phyloP scores from a whole-genome alignment of 2,888 invertebrate genomes.

The Polia nebulosa region DNA sequence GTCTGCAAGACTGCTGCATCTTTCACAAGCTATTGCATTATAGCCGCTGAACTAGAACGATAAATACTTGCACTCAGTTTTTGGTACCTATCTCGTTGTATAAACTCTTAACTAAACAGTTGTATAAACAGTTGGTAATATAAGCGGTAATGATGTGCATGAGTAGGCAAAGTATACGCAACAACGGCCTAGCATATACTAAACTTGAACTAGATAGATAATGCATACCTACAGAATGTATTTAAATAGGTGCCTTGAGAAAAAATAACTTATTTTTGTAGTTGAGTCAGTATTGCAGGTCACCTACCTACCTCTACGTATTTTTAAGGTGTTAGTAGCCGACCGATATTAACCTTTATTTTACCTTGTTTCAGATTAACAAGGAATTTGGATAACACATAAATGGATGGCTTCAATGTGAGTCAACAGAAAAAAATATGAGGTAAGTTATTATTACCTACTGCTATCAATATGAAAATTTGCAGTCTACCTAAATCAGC shows the following conservation, averaged over 20 bases:
- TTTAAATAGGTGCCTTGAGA: background rate
- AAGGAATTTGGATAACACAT: slow-evolving; percentile 77
- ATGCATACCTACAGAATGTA: background rate
- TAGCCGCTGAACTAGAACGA: slow-evolving; percentile 59
- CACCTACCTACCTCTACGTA: background rate
- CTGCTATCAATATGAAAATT: background rate
- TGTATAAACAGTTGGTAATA: slow-evolving; percentile 11
- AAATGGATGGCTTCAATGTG: slow-evolving; percentile 11
- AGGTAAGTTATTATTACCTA: slow-evolving; percentile 57
- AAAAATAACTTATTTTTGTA: background rate
- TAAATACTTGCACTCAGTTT: slow-evolving; percentile 42
- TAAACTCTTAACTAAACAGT: slow-evolving; percentile 10
- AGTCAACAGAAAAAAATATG: slow-evolving; percentile 53
- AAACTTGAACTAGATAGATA: slow-evolving; percentile 39
- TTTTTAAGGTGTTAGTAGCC: background rate
- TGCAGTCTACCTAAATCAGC: background rate
- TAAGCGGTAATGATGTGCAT: slow-evolving; percentile 13
- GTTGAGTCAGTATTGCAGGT: no score
- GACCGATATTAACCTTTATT: slow-evolving; percentile 22
- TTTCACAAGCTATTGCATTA: slow-evolving; percentile 71
- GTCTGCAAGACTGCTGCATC: slow-evolving; percentile 69
- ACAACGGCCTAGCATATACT: slow-evolving; percentile 7
- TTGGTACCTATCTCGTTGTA: slow-evolving; percentile 12
- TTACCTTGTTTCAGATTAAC: slow-evolving; percentile 78
- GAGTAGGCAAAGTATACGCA: slow-evolving; percentile 1